Evolutionary conservation across 2,888 invertebrate genomes (phyloP), one percentile per base, ranked within the genome.

Genomic region (Caenorhabditis sulstoni): DNA sequence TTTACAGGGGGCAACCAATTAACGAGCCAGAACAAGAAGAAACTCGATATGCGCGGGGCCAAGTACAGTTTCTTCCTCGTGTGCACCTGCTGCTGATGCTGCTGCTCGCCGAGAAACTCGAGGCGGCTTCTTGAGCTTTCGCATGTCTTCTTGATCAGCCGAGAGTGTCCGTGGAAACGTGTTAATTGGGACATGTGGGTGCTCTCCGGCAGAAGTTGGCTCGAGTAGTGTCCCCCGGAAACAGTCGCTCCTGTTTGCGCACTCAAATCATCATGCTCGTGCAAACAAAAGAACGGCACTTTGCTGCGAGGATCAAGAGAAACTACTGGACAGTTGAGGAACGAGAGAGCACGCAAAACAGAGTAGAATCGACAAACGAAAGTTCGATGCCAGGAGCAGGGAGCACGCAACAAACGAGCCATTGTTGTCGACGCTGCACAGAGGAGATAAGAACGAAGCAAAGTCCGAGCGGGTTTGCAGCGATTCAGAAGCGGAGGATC

Each of bases 1-100:
- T 71, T 71, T 62, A 64, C 71, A 55, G 59, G 68, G n/a, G 41
- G 41, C 59, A 55, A 71, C 62, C 71, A 71, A 71, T 71, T 71
- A 71, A 71, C 71, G 64, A 44, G 62, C 50, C 29, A 29, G 52
- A 58, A 20, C 57, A 64, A 61, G 45, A 62, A 70, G 70, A 70
- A 71, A 71, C 71, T 71, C 57, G 71, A 71, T 71, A 71, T 64
- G 55, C 29, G 29, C 4, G 29, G 29, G 29, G 53, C 49, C 62
- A 41, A 70, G 49, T 41, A 22, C 20, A 57, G 53, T 57, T n/a
- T n/a, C n/a, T n/a, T n/a, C n/a, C 8, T 35, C 37, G 41, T 35
- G 18, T 41, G n/a, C 37, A 20, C 22, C 29, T 29, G 22, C 44
- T 23, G 37, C 35, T 22, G 20, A 3, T 29, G 22, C 44, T 23